phyloP scores from a whole-genome alignment of 1,140 invertebrate genomes.

The Nomia melanderi region DNA sequence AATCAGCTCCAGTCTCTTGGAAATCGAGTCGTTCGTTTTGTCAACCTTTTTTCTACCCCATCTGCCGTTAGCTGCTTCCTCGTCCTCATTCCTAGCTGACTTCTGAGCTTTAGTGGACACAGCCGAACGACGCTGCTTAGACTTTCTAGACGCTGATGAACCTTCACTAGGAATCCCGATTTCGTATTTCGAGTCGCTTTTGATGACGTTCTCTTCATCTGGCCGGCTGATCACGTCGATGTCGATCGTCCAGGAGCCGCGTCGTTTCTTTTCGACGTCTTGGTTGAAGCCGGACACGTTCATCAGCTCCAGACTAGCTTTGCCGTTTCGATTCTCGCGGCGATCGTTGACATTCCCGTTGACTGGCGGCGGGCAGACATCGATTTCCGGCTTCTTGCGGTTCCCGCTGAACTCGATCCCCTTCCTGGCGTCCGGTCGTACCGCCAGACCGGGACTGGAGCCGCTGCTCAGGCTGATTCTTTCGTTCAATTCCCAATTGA shows the following conservation, averaged over 20 bases:
- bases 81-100: neutral
- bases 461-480: constrained; percentile 77
- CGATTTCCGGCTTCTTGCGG: constrained; percentile 39
- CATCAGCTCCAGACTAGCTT: constrained; percentile 64
- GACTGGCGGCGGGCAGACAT: constrained; percentile 11
- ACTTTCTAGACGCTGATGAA: constrained; percentile 31
- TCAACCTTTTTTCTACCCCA: constrained; percentile 69
- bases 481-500: constrained; percentile 79
- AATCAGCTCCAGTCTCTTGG: constrained; percentile 75
- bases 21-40: constrained; percentile 75
- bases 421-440: constrained; percentile 67
- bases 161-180: constrained; percentile 57
- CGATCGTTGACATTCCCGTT: constrained; percentile 1
- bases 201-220: constrained; percentile 54
- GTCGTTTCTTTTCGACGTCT: constrained; percentile 43
- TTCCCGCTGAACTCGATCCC: constrained; percentile 71
- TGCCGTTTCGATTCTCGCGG: constrained; percentile 3
- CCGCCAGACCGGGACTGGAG: constrained; percentile 71
- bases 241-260: constrained; percentile 36
- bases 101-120: neutral
- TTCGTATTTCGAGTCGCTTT: constrained; percentile 70
- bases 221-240: constrained; percentile 23
- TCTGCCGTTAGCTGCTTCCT: constrained; percentile 10
- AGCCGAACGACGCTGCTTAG: constrained; percentile 44
- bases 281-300: constrained; percentile 68